A percentile compares a stretch with the other conserved stretches of the same genome.
Evolutionary conservation across 92 coral and sea anemone genomes (phyloP).

Genomic region (Micromussa lordhowensis): DNA sequence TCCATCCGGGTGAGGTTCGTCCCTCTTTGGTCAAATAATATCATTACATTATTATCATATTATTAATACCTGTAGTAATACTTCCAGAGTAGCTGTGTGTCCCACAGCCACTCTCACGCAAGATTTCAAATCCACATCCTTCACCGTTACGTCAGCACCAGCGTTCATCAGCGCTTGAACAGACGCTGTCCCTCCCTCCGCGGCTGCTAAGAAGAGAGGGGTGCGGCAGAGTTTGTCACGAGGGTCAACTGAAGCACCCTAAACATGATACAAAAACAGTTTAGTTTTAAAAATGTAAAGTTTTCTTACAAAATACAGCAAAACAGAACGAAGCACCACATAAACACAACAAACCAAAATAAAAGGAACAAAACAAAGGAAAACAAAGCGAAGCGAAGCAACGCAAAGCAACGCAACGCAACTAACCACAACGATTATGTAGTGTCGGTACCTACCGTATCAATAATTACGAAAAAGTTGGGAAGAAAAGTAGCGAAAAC

Average conservation of each 20-base stretch:
- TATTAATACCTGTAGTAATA: slow-evolving; percentile 39
- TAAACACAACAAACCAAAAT: too few relatives aligned
- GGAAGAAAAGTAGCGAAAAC: too few relatives aligned
- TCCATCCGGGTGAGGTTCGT: not conserved
- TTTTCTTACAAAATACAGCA: too few relatives aligned
- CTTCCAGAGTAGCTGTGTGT: slow-evolving; percentile 60
- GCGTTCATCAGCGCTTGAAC: slow-evolving; percentile 60
- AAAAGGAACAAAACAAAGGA: too few relatives aligned
- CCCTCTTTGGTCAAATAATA: not conserved
- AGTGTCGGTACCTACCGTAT: too few relatives aligned
- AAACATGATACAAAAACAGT: not conserved
- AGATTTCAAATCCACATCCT: slow-evolving; percentile 69
- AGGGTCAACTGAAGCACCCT: slow-evolving; percentile 70
- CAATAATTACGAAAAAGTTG: too few relatives aligned
- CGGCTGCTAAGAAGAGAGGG: slow-evolving; percentile 83
- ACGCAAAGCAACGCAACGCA: too few relatives aligned
- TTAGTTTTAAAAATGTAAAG: too few relatives aligned
- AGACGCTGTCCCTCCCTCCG: slow-evolving; percentile 66
- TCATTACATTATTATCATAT: too few relatives aligned
- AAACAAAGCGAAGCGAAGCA: too few relatives aligned
- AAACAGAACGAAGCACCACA: too few relatives aligned
- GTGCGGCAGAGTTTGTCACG: slow-evolving; percentile 75
- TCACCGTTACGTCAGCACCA: slow-evolving; percentile 67
- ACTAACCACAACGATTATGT: too few relatives aligned
- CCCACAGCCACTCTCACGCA: slow-evolving; percentile 73